These are phyloP conservation scores for Empidonax traillii DNA, from an alignment of 2,113 vertebrate genomes.

Conservation along the genomic window DNA sequence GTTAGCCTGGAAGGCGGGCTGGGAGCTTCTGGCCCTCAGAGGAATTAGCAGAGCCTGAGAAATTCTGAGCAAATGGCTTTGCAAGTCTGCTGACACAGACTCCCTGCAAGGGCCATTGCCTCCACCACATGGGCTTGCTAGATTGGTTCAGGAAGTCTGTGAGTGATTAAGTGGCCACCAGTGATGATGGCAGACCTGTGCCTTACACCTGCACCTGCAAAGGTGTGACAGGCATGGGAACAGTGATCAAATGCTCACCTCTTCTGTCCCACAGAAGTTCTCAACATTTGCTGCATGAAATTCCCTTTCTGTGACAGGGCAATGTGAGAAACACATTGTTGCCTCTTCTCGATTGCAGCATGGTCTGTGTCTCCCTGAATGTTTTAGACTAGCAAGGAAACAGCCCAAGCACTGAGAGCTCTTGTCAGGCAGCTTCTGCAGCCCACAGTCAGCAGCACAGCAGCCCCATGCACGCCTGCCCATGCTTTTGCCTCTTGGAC, in stretches of 20 bases:
- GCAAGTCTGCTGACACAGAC: not conserved
- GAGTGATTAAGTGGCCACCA: not conserved
- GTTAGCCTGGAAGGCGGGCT: not conserved
- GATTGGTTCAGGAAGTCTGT: not conserved
- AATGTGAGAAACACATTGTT: not conserved
- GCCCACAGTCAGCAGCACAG: not conserved
- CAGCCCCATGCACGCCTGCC: rapidly evolving
- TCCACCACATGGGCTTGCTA: not conserved
- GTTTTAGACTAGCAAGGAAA: not conserved
- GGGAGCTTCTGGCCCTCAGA: not conserved
- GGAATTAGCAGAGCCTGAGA: not conserved
- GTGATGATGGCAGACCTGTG: not conserved
- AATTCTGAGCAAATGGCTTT: not conserved
- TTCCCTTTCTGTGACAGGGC: not conserved
- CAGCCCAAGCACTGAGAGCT: not conserved
- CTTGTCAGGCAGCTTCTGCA: not conserved
- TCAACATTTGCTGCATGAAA: not conserved
- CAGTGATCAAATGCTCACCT: not conserved
- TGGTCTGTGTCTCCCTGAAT: not conserved
- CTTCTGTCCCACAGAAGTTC: not conserved
- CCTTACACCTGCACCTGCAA: not conserved
- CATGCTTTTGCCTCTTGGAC: not conserved
- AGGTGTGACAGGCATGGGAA: not conserved
- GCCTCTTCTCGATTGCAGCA: not conserved
- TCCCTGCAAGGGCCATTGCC: not conserved